Base-by-base conservation (phyloP, 2,888 invertebrate genomes). In the Melinaea marsaeus region DNA sequence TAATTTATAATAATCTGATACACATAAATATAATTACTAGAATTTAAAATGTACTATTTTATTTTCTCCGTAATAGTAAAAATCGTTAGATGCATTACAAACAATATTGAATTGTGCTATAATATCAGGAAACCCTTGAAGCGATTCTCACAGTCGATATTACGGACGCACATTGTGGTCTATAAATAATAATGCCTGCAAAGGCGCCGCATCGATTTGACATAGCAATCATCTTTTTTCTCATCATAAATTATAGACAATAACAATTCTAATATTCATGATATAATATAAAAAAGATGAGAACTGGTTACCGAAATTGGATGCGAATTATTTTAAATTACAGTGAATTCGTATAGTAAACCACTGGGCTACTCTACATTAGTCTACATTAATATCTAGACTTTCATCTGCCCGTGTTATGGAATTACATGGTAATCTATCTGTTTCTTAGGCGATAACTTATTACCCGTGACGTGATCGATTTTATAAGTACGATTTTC, bases 221-320 rank as follows among this genome's bases (percentile, higher is more conserved):
- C 76, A 76, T 79, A 84, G 85, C 85, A 86, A 87, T 87, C 79
- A 81, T 77, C 72, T 75, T 69, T 78, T 82, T 86, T 88, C 85
- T 80, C 85, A 84, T 78, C 74, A 80, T 79, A 75, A 77, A 77
- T 78, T 75, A 76, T 76, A 79, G 80, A 82, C 84, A 81, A 77
- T 71, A 74, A 55, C 64, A 58, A 46, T 58, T 62, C 58, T 46
- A 55, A 58, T 63, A 61, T 64, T 46, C 54, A 37, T 11, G 51
- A 47, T 51, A 60, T 61, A 72, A 72, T 73, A 73, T 71, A 65
- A 56, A 56, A 62, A 46, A 45, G 47, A 35, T 35, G 59, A 57
- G 34, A 57, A 33, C 45, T 61, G 35, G 54, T 62, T 64, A 61
- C 46, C 42, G 51, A 62, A 65, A 69, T 61, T 55, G 54, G 57